Evolutionary conservation across 2,113 vertebrate genomes (phyloP).

Genomic region (Callorhinus ursinus): DNA sequence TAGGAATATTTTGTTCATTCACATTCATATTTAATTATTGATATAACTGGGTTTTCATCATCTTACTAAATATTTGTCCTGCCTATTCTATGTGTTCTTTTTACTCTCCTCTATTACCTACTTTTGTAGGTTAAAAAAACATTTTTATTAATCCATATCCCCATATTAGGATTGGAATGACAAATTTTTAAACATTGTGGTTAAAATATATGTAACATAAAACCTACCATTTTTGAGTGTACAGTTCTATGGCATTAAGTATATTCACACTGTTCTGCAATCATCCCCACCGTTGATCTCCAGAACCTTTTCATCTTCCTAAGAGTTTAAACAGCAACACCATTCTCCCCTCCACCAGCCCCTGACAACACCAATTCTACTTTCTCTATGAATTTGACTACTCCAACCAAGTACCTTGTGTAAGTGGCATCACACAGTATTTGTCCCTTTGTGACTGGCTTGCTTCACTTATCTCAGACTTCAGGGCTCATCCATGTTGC

Average conservation of each 20-base stretch:
- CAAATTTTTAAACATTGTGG: not conserved
- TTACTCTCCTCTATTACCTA: not conserved
- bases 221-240: not conserved
- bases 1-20: not conserved
- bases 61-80: not conserved
- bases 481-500: not conserved
- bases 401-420: not conserved
- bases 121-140: not conserved
- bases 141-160: not conserved
- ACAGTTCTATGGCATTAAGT: not conserved
- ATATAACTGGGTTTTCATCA: not conserved
- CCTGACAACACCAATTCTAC: not conserved
- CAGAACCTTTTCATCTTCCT: not conserved
- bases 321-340: not conserved
- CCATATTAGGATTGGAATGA: not conserved
- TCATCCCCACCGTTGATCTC: not conserved
- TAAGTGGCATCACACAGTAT: not conserved
- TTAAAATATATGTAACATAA: not conserved
- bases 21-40: not conserved
- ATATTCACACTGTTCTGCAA: too few species aligned
- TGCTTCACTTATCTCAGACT: not conserved
- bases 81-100: not conserved
- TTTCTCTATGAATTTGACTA: not conserved
- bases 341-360: not conserved
- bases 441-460: not conserved